phyloP scores from a whole-genome alignment of 2,797 vertebrate genomes.

The Trematomus bernacchii region DNA sequence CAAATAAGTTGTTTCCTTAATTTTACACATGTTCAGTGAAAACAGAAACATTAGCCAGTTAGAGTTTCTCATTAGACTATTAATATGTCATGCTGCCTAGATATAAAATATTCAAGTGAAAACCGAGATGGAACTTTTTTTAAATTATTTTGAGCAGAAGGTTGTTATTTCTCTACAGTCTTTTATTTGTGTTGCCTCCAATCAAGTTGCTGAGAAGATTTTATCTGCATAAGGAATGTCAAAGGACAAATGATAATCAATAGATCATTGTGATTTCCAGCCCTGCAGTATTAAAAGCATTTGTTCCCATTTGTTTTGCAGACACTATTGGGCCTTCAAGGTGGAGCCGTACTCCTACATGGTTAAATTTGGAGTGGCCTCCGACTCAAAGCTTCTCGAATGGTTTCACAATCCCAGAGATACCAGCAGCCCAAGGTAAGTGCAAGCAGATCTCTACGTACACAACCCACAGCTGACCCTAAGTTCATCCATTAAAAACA shows the following conservation, averaged over 20 bases:
- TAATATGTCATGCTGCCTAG: slow-evolving; percentile 1
- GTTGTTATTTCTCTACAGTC: background rate
- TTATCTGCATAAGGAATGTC: background rate
- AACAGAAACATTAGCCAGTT: background rate
- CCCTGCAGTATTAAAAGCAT: background rate
- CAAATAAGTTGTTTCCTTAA: slow-evolving; percentile 3
- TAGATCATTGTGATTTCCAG: background rate
- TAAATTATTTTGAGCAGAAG: slow-evolving; percentile 7
- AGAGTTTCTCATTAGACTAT: background rate
- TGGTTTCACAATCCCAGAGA: slow-evolving; percentile 95
- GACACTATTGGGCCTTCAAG: slow-evolving; percentile 95
- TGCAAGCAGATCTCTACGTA: slow-evolving; percentile 46
- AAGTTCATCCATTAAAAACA: background rate
- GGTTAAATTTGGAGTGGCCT: slow-evolving; percentile 96
- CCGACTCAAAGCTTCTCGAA: slow-evolving; percentile 92
- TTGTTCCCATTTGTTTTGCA: slow-evolving; percentile 50
- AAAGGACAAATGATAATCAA: background rate
- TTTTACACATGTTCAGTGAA: background rate
- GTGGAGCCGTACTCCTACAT: slow-evolving; percentile 93
- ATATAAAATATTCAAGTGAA: slow-evolving; percentile 37
- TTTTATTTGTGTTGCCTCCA: background rate
- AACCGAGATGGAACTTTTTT: slow-evolving; percentile 1
- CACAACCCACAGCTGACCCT: background rate
- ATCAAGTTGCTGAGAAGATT: background rate
- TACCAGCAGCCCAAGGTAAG: slow-evolving; percentile 93